A percentile compares a stretch with the other conserved stretches of the same genome.
These are phyloP conservation scores for Halesus radiatus DNA, from an alignment of 1,140 invertebrate species.

Conservation along the genomic window DNA sequence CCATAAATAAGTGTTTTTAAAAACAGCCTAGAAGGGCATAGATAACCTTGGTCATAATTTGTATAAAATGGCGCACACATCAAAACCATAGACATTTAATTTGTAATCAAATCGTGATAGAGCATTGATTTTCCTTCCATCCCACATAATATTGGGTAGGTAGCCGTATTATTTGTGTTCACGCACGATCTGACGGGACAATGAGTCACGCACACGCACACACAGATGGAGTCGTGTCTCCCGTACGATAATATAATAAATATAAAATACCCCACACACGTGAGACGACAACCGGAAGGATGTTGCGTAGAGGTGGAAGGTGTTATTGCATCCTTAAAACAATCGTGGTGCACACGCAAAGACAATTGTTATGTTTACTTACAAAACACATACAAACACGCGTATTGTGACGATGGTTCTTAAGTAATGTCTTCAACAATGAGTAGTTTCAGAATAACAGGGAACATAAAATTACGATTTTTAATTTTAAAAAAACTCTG, in stretches of 20 bases:
- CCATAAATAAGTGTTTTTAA: too few relatives aligned
- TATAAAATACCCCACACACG: too few relatives aligned
- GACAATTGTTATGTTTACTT: neutral
- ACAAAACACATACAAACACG: neutral
- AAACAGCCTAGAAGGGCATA: too few relatives aligned
- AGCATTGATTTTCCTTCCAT: too few relatives aligned
- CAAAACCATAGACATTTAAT: too few relatives aligned
- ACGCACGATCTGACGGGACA: neutral
- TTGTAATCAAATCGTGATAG: too few relatives aligned
- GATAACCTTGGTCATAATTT: too few relatives aligned
- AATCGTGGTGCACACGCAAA: neutral
- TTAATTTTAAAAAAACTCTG: too few relatives aligned
- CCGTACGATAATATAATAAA: neutral
- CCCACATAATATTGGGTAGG: neutral
- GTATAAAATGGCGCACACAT: too few relatives aligned
- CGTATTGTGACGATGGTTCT: neutral
- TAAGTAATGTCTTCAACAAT: neutral
- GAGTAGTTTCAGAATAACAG: neutral
- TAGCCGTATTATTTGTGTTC: neutral
- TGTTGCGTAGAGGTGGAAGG: neutral
- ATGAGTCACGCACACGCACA: slow-evolving; percentile 15
- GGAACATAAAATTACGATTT: too few relatives aligned
- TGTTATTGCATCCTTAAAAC: slow-evolving; percentile 20
- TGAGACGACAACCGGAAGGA: neutral
- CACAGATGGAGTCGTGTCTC: neutral